phyloP scores from a whole-genome alignment of 2,888 invertebrate species.

The Silvanus unidentatus region DNA sequence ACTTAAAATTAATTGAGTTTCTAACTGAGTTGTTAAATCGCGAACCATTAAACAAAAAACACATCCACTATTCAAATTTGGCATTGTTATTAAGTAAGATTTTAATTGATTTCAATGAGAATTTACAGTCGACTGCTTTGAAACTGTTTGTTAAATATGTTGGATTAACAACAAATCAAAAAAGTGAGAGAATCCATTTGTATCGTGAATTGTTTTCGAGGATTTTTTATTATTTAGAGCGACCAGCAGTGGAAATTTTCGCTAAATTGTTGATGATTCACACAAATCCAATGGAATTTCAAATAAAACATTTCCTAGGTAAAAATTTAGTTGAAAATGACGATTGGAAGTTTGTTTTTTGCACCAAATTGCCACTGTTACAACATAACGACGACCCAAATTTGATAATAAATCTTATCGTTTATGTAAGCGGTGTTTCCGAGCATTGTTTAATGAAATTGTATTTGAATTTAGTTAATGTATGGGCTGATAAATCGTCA shows the following conservation, averaged over 20 bases:
- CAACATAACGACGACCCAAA: conserved; percentile 44
- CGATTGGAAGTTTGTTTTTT: conserved; percentile 64
- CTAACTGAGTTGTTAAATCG: conserved; percentile 45
- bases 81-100: conserved; percentile 55
- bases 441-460: conserved; percentile 44
- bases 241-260: conserved; percentile 55
- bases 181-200: conserved; percentile 40
- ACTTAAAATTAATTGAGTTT: conserved; percentile 58
- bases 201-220: conserved; percentile 48
- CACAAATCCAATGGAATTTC: conserved; percentile 46
- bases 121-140: conserved; percentile 43
- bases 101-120: conserved; percentile 52
- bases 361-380: conserved; percentile 56
- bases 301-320: conserved; percentile 50
- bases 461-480: conserved; percentile 52
- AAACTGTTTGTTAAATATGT: conserved; percentile 56
- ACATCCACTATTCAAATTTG: not conserved
- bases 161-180: conserved; percentile 48
- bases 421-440: conserved; percentile 51
- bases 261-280: conserved; percentile 53
- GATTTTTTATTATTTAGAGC: conserved; percentile 52
- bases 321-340: conserved; percentile 48
- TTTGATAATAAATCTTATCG: conserved; percentile 56
- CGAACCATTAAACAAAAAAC: conserved; percentile 27
- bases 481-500: conserved; percentile 65